Base-by-base conservation (phyloP, 2,797 vertebrate genomes). In the Hozukius guyotensis region DNA sequence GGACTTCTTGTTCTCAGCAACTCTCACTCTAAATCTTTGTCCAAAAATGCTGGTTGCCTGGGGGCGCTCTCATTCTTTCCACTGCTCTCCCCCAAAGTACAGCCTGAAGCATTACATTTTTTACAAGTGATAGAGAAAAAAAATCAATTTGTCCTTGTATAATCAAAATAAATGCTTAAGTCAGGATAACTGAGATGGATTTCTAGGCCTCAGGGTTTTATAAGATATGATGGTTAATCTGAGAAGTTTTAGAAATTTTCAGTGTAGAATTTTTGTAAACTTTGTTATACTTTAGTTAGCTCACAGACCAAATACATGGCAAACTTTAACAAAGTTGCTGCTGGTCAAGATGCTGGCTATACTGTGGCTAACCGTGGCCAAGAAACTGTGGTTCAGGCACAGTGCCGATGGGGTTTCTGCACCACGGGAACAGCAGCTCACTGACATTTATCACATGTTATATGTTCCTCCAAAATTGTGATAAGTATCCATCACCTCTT, bases 1-100 rank as follows among this genome's bases (percentile, higher is more conserved):
- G 55, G 66, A 56, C 18, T 2, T 67, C 9, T 49, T 66, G 29
- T 81, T 85, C 12, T 1, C 31, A 56, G 46, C n/a, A 38, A 24
- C 55, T 32, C 29, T 36, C 2, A 2, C 31, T 82, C 53, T 22
- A 80, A 67, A 57, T 73, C 59, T 81, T 83, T 81, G 71, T 79
- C 82, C 69, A 74, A 56, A 24, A 86, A 24, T 5, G 3, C 11
- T 31, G 25, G 11, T 52, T 69, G 61, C 78, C 65, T 25, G 20
- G 4, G 7, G 49, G 49, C n/a, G 18, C 64, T 52, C 29, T 80
- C 42, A 68, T 75, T 81, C 63, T 87, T 57, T 65, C 57, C 59
- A 38, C 32, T 64, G 55, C 20, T 71, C 67, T 76, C 6, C 57
- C 67, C 24, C 13, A 71, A 68, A 72, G 64, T 57, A 68, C 18